phyloP scores from a whole-genome alignment of 2,797 vertebrate species.

The Premnoplex brunnescens region DNA sequence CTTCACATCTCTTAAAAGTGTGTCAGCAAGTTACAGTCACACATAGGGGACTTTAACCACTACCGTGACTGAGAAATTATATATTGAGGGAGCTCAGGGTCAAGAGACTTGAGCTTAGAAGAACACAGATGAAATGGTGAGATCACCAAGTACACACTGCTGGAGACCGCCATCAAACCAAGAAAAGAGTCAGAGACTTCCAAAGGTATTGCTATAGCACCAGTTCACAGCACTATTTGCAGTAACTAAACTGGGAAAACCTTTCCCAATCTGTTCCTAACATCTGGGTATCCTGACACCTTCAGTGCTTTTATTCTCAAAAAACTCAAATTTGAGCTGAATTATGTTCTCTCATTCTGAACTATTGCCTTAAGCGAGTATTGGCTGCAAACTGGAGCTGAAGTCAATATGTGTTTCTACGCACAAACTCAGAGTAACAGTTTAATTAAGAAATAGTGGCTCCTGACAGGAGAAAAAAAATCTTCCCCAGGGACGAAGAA shows the following conservation, averaged over 20 bases:
- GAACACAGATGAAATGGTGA: background rate
- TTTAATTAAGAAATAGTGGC: background rate
- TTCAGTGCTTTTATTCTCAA: background rate
- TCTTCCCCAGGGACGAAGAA: background rate
- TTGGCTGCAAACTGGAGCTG: background rate
- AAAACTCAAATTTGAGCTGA: background rate
- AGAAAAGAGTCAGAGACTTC: background rate
- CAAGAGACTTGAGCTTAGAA: background rate
- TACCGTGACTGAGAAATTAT: background rate
- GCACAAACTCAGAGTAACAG: background rate
- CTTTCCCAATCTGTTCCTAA: background rate
- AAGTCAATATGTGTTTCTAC: accelerated
- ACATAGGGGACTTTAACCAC: background rate
- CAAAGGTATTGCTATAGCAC: background rate
- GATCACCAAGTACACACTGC: background rate
- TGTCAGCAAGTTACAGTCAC: background rate
- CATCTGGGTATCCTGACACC: background rate
- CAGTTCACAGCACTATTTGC: background rate
- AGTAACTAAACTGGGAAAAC: background rate
- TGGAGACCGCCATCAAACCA: background rate
- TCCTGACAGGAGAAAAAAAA: background rate
- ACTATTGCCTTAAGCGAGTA: background rate
- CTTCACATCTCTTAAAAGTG: background rate
- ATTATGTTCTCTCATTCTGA: background rate
- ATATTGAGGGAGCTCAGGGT: background rate